phyloP scores from a whole-genome alignment of 2,113 vertebrate genomes.

The Pollachius pollachius region DNA sequence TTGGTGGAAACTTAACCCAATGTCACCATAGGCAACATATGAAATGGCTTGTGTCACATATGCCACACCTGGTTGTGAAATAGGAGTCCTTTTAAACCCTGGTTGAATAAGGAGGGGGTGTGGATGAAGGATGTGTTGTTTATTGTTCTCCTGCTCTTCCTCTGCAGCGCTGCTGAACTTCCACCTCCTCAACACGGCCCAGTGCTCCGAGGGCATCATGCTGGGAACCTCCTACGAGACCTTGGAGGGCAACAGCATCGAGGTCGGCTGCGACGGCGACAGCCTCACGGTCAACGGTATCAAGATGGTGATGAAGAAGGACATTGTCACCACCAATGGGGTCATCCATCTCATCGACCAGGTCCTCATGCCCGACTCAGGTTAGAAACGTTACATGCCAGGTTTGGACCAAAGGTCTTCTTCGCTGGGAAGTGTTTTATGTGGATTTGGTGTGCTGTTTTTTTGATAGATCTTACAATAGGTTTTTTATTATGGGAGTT shows the following conservation, averaged over 20 bases:
- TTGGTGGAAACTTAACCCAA: no score
- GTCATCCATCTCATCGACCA: slow-evolving; percentile 92
- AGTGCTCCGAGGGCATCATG: slow-evolving; percentile 95
- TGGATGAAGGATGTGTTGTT: no score
- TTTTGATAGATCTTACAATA: no score
- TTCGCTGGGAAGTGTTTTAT: not conserved
- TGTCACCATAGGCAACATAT: no score
- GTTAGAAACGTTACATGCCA: slow-evolving; percentile 67
- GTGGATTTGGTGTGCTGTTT: no score
- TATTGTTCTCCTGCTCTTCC: not conserved
- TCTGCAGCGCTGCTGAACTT: slow-evolving; percentile 86
- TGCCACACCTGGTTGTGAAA: no score
- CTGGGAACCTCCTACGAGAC: slow-evolving; percentile 85
- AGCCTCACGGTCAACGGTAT: slow-evolving; percentile 91
- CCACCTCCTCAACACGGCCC: slow-evolving; percentile 87
- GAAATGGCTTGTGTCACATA: no score
- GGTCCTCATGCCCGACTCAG: slow-evolving; percentile 93
- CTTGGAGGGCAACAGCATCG: slow-evolving; percentile 86
- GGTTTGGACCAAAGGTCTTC: not conserved
- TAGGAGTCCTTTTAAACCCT: no score
- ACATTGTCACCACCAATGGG: slow-evolving; percentile 92
- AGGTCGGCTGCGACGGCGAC: slow-evolving; percentile 93
- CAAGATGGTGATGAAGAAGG: slow-evolving; percentile 92
- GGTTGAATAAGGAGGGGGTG: no score
- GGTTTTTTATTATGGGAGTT: no score